phyloP scores from a whole-genome alignment of 2,113 vertebrate genomes.

The Strix aluco region DNA sequence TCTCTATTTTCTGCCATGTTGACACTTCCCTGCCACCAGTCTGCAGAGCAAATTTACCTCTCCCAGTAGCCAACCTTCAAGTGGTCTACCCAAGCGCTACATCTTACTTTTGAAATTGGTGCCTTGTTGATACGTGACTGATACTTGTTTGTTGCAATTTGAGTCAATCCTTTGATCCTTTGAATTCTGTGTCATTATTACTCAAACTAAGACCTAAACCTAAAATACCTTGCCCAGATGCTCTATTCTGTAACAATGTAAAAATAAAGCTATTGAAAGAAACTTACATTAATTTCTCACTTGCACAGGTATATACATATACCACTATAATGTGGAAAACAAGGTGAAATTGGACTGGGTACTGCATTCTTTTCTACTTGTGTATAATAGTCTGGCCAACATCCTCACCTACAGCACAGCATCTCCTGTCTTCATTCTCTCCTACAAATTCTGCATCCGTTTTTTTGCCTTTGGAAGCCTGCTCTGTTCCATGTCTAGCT shows the following conservation, averaged over 20 bases:
- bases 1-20: not conserved
- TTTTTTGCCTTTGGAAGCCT: not conserved
- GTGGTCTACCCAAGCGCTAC: not conserved
- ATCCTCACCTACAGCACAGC: not conserved
- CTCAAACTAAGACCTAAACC: not conserved
- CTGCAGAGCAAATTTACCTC: not conserved
- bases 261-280: not conserved
- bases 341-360: not conserved
- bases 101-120: not conserved
- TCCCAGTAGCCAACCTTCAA: not conserved
- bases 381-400: not conserved
- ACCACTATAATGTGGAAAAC: not conserved
- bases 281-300: not conserved
- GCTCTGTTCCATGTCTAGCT: not conserved
- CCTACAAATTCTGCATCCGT: not conserved
- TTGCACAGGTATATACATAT: not conserved
- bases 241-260: not conserved
- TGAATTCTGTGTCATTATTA: not conserved
- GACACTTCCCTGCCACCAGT: not conserved
- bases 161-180: not conserved
- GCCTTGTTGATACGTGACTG: not conserved
- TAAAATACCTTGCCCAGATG: not conserved
- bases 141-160: not conserved
- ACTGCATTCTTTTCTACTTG: not conserved
- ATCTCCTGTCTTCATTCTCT: not conserved